These are phyloP conservation scores for Ischnura elegans DNA, from an alignment of 2,888 invertebrate species.

Conservation along the genomic window DNA sequence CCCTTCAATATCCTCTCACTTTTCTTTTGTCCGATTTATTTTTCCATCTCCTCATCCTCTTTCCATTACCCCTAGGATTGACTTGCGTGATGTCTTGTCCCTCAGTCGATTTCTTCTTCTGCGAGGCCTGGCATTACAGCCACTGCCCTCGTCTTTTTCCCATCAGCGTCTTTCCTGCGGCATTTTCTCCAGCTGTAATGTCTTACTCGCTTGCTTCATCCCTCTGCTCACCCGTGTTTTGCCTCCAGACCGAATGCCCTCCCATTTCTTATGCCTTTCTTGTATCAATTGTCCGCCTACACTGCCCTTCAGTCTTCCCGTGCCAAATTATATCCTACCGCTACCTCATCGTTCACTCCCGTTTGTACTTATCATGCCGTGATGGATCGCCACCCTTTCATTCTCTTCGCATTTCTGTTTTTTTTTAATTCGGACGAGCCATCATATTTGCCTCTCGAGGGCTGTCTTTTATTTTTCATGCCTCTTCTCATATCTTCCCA, in stretches of 20 bases:
- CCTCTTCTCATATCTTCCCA: not conserved
- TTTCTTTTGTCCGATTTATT: not conserved
- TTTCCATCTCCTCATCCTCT: not conserved
- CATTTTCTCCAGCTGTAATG: not conserved
- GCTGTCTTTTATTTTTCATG: not conserved
- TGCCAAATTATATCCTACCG: too few species aligned
- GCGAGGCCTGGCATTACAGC: not conserved
- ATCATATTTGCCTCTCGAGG: slow-evolving; percentile 4
- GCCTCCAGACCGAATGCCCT: not conserved
- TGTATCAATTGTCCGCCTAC: not conserved
- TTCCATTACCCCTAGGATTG: not conserved
- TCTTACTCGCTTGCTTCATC: not conserved
- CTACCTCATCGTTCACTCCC: not conserved
- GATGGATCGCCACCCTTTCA: slow-evolving; percentile 3
- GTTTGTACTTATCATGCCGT: not conserved
- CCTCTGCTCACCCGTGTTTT: not conserved
- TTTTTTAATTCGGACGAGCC: not conserved
- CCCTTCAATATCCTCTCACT: too few species aligned
- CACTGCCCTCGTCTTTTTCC: not conserved
- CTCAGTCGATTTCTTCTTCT: not conserved
- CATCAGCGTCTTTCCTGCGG: not conserved
- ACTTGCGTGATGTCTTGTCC: slow-evolving; percentile 2
- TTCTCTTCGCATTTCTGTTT: too few species aligned
- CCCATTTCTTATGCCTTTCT: not conserved
- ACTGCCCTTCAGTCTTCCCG: not conserved